phyloP scores from a whole-genome alignment of 1,140 invertebrate genomes.

The Orius insidiosus region DNA sequence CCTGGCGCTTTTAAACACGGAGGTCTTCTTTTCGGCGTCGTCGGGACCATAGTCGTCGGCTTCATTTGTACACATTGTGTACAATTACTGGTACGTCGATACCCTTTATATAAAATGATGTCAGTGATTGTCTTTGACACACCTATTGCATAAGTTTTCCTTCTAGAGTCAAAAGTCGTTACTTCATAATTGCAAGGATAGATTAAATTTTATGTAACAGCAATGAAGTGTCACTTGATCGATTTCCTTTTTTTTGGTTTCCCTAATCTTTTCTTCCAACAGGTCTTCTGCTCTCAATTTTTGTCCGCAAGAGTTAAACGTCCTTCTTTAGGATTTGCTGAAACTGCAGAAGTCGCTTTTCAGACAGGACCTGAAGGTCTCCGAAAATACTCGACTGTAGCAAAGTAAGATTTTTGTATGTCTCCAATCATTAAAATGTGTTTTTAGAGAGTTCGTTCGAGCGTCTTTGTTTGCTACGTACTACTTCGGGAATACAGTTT shows the following conservation, averaged over 20 bases:
- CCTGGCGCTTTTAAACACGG: constrained; percentile 66
- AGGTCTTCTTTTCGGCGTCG: constrained; percentile 48
- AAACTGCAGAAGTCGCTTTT: constrained; percentile 60
- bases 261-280: constrained; percentile 15
- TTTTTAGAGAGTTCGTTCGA: constrained; percentile 23
- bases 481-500: constrained; percentile 49
- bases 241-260: too few species aligned
- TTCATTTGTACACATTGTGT: constrained; percentile 61
- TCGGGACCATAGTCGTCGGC: constrained; percentile 53
- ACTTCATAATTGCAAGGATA: too few species aligned
- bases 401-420: constrained; percentile 13
- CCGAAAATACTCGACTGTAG: constrained; percentile 33
- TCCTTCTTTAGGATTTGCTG: constrained; percentile 47
- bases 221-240: too few species aligned
- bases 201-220: too few species aligned
- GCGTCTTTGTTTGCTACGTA: constrained; percentile 20
- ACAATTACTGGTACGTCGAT: constrained; percentile 46
- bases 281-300: constrained; percentile 49
- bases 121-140: not conserved
- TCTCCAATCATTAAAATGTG: not conserved
- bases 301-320: constrained; percentile 34
- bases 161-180: too few species aligned
- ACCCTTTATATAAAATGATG: not conserved
- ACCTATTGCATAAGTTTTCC: not conserved
- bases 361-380: constrained; percentile 44